Conservation (phyloP, 2,113 vertebrate genomes). For the Pterocles orientalis region DNA sequence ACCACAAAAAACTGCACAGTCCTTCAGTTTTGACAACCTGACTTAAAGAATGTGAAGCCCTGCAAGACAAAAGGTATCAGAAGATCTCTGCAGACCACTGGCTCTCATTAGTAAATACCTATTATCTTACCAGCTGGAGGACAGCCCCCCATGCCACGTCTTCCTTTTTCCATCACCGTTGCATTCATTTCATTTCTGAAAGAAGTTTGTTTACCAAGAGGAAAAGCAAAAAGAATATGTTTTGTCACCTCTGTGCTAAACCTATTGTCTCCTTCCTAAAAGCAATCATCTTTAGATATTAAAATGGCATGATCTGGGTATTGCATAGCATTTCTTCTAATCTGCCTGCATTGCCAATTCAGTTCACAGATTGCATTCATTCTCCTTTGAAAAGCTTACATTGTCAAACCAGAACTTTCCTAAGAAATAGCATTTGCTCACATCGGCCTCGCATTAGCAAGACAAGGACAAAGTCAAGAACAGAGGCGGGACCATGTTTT, state of each 20-base stretch:
- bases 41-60: not conserved
- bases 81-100: not conserved
- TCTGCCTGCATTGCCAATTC: constrained; percentile 63
- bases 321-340: constrained; percentile 63
- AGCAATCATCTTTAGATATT: constrained; percentile 75
- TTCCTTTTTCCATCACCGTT: constrained; percentile 44
- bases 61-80: not conserved
- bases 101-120: not conserved
- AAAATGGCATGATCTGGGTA: constrained; percentile 55
- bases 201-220: constrained; percentile 74
- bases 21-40: not conserved
- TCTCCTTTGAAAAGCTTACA: constrained; percentile 70
- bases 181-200: constrained; percentile 70
- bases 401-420: constrained; percentile 70
- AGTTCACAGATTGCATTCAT: constrained; percentile 68
- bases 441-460: not conserved
- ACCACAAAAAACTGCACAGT: not conserved
- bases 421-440: constrained; percentile 72
- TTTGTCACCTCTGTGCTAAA: constrained; percentile 74
- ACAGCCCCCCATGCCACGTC: not conserved
- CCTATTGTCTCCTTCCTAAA: constrained; percentile 68
- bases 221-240: constrained; percentile 65
- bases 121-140: constrained; percentile 17
- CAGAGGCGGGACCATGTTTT: constrained; percentile 21
- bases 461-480: constrained; percentile 69